Evolutionary conservation across 2,888 invertebrate species (phyloP).

Genomic region (Parascotia fuliginaria): DNA sequence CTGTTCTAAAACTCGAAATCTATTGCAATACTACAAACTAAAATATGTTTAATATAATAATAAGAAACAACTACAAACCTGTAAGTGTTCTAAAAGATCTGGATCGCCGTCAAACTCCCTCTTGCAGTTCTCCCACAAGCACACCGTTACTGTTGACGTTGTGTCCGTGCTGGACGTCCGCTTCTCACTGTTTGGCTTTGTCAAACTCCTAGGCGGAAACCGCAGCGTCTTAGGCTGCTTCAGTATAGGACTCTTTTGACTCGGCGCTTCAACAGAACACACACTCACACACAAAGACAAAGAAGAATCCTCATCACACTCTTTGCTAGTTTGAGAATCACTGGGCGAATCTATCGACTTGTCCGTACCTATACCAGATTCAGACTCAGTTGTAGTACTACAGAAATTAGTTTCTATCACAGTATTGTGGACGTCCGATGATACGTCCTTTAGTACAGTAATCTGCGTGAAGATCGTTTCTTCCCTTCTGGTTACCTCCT

Average conservation of each 20-base stretch:
- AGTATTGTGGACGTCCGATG: slow-evolving; percentile 76
- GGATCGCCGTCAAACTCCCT: slow-evolving; percentile 92
- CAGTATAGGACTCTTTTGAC: slow-evolving; percentile 90
- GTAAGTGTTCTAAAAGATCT: slow-evolving; percentile 94
- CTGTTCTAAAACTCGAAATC: too few species aligned
- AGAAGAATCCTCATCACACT: slow-evolving; percentile 80
- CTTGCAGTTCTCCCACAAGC: slow-evolving; percentile 94
- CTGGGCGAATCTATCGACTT: slow-evolving; percentile 82
- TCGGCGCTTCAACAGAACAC: slow-evolving; percentile 69
- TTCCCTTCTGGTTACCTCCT: slow-evolving; percentile 73
- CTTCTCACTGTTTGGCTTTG: slow-evolving; percentile 63
- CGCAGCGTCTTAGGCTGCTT: slow-evolving; percentile 93
- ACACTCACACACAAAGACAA: slow-evolving; percentile 77
- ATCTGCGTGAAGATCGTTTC: slow-evolving; percentile 80
- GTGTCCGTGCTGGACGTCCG: slow-evolving; percentile 76
- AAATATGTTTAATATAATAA: too few species aligned
- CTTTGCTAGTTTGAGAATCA: slow-evolving; percentile 78
- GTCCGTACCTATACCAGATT: slow-evolving; percentile 80
- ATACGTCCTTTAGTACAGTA: slow-evolving; percentile 78
- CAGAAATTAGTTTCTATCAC: slow-evolving; percentile 78
- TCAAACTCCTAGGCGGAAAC: slow-evolving; percentile 88
- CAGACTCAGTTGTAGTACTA: slow-evolving; percentile 74
- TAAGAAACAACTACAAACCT: too few species aligned
- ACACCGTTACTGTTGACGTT: slow-evolving; percentile 84
- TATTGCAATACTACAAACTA: too few species aligned